Evolutionary conservation across 2,113 vertebrate species (phyloP).

Genomic region (Tetrao urogallus): DNA sequence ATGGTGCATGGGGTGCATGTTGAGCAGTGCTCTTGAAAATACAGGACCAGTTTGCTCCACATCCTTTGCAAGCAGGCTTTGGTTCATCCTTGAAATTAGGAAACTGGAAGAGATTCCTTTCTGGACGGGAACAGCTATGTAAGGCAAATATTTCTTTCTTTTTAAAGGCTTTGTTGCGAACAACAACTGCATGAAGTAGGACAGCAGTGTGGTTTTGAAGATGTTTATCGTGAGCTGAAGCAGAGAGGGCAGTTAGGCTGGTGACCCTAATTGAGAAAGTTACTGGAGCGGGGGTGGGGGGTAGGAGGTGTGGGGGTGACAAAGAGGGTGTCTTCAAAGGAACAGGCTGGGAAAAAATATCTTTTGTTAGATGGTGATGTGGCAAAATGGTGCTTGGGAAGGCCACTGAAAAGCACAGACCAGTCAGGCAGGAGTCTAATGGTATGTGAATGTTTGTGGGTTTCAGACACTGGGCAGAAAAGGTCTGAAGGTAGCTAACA

Average conservation of each 20-base stretch:
- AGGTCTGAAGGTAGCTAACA: not conserved
- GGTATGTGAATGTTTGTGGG: not conserved
- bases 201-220: not conserved
- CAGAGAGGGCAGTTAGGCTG: accelerated
- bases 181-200: not conserved
- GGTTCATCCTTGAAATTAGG: not conserved
- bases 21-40: not conserved
- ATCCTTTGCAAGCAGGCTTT: not conserved
- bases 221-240: not conserved
- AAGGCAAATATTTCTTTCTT: not conserved
- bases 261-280: not conserved
- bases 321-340: not conserved
- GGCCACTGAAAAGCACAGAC: not conserved
- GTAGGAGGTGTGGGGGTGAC: not conserved
- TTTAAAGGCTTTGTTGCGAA: not conserved
- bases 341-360: not conserved
- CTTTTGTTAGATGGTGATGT: not conserved
- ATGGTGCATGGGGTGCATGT: not conserved
- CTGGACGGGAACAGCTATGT: not conserved
- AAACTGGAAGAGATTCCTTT: not conserved
- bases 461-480: not conserved
- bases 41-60: not conserved
- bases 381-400: not conserved
- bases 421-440: not conserved
- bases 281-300: not conserved